Conservation (phyloP, 35 echinoderm and acorn worm species). For the Anneissia japonica region DNA sequence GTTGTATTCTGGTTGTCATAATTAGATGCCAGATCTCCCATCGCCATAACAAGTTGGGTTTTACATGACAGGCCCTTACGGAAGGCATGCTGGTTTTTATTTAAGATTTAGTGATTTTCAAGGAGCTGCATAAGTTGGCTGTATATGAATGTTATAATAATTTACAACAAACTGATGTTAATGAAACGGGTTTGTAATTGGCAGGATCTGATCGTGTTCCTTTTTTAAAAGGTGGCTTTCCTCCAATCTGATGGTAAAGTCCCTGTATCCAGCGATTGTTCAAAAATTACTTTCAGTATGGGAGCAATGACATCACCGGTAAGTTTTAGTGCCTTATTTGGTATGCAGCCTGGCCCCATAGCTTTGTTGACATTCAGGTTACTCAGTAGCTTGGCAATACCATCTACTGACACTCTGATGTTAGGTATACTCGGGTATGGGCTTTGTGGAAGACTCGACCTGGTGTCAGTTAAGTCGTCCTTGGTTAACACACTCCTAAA, state of each 20-base stretch:
- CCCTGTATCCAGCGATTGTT: not conserved
- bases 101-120: not conserved
- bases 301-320: not conserved
- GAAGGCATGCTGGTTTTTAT: not conserved
- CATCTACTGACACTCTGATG: not conserved
- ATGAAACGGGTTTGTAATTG: not conserved
- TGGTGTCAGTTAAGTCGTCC: not conserved
- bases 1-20: slow-evolving; percentile 3
- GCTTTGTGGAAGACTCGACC: too few species aligned
- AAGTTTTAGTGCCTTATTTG: not conserved
- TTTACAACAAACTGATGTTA: not conserved
- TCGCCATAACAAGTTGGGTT: not conserved
- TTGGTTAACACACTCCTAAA: too few species aligned
- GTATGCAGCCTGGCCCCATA: not conserved
- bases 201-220: not conserved
- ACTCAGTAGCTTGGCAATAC: not conserved
- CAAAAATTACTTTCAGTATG: not conserved
- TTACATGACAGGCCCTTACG: not conserved
- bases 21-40: not conserved
- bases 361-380: slow-evolving; percentile 4
- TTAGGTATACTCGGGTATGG: not conserved
- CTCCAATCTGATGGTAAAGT: not conserved
- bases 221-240: not conserved
- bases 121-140: not conserved
- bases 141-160: not conserved